Evolutionary conservation across 1,140 invertebrate species (phyloP).

Genomic region (Coboldia fuscipes): DNA sequence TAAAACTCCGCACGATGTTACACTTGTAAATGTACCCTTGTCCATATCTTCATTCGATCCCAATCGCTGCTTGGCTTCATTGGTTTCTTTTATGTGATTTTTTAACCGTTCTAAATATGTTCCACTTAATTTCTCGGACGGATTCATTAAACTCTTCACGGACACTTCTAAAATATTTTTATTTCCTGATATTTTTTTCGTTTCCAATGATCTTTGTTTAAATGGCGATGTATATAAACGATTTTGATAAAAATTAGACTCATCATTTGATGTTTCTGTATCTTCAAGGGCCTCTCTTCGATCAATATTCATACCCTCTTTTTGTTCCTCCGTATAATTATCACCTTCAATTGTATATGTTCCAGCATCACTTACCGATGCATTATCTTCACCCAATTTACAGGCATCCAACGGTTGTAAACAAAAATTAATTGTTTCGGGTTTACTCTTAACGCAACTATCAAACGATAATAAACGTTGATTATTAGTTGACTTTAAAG

Average conservation of each 20-base stretch:
- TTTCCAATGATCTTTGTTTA: background rate
- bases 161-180: too few species aligned
- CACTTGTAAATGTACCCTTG: conserved; percentile 30
- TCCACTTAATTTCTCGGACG: conserved; percentile 1
- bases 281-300: conserved; percentile 25
- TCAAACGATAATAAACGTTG: conserved; percentile 7
- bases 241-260: too few species aligned
- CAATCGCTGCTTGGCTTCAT: too few species aligned
- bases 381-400: conserved; percentile 13
- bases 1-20: conserved; percentile 33
- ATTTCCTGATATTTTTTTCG: too few species aligned
- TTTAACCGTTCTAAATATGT: too few species aligned
- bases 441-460: conserved; percentile 5
- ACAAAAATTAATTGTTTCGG: too few species aligned
- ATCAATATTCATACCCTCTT: conserved; percentile 71
- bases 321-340: conserved; percentile 62
- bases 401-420: conserved; percentile 12
- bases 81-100: too few species aligned
- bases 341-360: conserved; percentile 76
- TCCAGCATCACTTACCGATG: conserved; percentile 50
- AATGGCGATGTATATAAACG: background rate
- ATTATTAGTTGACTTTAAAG: conserved; percentile 8
- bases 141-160: conserved; percentile 21
- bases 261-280: background rate
- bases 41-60: conserved; percentile 19